Conservation (phyloP, 2,113 vertebrate genomes). For the Tragelaphus scriptus region DNA sequence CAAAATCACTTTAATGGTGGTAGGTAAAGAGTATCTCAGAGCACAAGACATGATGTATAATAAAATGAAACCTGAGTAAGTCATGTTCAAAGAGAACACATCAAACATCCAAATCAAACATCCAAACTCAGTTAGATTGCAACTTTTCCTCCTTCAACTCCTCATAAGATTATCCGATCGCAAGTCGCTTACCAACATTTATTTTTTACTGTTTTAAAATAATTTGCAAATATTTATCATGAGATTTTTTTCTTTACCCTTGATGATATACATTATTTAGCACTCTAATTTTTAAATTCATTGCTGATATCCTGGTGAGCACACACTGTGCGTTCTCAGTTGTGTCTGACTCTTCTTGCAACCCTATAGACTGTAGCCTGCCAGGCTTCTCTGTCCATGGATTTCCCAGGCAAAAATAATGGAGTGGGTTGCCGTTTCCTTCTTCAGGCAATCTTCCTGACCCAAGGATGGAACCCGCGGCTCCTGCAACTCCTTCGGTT, state of each 20-base stretch:
- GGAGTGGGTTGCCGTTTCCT: background rate
- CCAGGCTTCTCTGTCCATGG: background rate
- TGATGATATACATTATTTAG: background rate
- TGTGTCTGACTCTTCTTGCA: background rate
- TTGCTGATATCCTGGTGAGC: background rate
- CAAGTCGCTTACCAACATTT: background rate
- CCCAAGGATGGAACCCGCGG: rapidly evolving
- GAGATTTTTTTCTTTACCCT: background rate
- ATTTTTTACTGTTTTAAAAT: background rate
- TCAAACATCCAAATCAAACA: background rate
- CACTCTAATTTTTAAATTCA: background rate
- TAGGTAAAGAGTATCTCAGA: background rate
- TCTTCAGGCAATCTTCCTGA: background rate
- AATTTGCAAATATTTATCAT: background rate
- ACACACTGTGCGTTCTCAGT: background rate
- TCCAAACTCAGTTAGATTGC: background rate
- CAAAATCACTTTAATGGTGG: conserved; percentile 42
- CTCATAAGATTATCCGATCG: background rate
- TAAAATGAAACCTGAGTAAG: background rate
- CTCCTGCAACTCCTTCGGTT: background rate
- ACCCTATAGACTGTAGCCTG: background rate
- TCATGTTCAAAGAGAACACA: conserved; percentile 33
- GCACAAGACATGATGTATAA: background rate
- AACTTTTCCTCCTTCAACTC: background rate
- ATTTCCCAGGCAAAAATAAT: background rate